Base-by-base conservation (phyloP, 2,797 vertebrate genomes). In the Gadopsis marmoratus region DNA sequence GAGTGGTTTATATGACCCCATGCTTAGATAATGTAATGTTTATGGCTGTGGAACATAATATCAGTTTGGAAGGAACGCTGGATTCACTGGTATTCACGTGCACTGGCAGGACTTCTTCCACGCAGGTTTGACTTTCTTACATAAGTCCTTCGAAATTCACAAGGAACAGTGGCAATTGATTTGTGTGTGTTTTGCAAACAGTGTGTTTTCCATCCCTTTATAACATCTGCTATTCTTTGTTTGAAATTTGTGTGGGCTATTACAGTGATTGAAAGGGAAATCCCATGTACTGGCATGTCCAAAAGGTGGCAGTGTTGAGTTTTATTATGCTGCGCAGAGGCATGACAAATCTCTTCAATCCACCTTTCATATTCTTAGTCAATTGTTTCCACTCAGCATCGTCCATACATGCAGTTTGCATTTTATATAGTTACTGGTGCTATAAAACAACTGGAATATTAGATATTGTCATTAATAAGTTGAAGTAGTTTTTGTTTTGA, bases 291-390 rank as follows among this genome's bases (percentile, higher is more conserved):
- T 0, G 14, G 66, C 88, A 85, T 88, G 77, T 91, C 95, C 97
- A 97, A 97, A 96, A 97, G 97, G 96, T 97, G 98, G 97, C 97
- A 97, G 97, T 98, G 96, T 98, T 97, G 97, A 96, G 96, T 96
- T 97, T 96, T 79, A 78, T 19, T 90, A 89, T 82, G 70, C 13
- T 77, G 74, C 55, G 41, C 39, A 31, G 59, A 70, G 47, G 37
- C 66, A 64, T 26, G 62, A 71, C 51, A 37, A n/a, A 69, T 66
- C 73, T 53, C 55, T 43, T 45, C 70, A 68, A 58, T 75, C 29
- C 72, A 61, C 47, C 37, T 73, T 60, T 79, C 47, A 58, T 53
- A 58, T 71, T 56, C 73, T 68, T 71, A 13, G 35, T 76, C 53
- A 63, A 1, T 26, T 70, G 41, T 63, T 26, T 33, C 13, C 26